Conservation (phyloP, 1,140 invertebrate genomes). For the Campoletis sonorensis region DNA sequence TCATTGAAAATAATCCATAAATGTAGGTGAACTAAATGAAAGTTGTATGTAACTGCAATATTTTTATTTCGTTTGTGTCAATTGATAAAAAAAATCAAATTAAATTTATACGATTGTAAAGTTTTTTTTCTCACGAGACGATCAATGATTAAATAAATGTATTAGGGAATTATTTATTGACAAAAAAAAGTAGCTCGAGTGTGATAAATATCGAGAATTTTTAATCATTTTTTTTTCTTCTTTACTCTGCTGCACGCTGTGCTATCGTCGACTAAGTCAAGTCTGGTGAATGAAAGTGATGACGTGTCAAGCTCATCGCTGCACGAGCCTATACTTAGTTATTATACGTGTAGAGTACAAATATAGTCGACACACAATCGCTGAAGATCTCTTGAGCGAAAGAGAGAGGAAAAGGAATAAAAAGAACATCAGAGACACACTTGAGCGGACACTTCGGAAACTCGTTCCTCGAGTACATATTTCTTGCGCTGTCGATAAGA, state of each 20-base stretch:
- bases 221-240: not conserved
- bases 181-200: not conserved
- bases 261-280: not conserved
- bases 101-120: too few relatives aligned
- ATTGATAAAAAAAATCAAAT: too few relatives aligned
- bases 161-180: too few relatives aligned
- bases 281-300: constrained; percentile 1
- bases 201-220: not conserved
- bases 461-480: not conserved
- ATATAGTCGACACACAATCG: not conserved
- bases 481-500: constrained; percentile 19
- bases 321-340: not conserved
- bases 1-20: too few relatives aligned
- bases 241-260: not conserved
- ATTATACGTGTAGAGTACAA: not conserved
- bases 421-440: constrained; percentile 22
- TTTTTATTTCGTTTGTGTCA: too few relatives aligned
- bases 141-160: too few relatives aligned
- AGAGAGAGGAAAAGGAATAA: not conserved
- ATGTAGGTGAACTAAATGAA: too few relatives aligned
- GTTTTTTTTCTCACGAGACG: too few relatives aligned
- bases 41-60: too few relatives aligned
- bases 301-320: not conserved
- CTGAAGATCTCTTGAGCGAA: not conserved
- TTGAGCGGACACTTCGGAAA: constrained; percentile 8